Base-by-base conservation (phyloP, 2,797 vertebrate species). In the Micropoecilia bifurca region DNA sequence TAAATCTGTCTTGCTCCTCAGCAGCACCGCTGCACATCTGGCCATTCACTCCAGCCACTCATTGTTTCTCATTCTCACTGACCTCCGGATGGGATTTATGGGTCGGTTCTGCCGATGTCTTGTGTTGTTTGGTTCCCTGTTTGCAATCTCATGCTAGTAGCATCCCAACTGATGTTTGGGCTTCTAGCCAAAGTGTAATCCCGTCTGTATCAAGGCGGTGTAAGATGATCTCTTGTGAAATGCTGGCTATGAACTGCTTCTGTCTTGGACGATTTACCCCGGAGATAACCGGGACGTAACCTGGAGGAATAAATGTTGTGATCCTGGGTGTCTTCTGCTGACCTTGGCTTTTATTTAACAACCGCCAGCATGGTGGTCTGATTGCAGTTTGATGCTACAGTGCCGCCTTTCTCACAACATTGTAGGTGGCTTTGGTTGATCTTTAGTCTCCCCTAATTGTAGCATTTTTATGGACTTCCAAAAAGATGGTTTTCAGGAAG, bases 1-100 rank as follows among this genome's bases (percentile, higher is more conserved):
- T 96, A 95, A 96, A 96, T 93, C 93, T 94, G 95, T 95, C 95
- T 85, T 71, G 45, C 87, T 85, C 79, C 81, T 95, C 94, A 95
- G 88, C 87, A 79, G 86, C 95, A 89, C 95, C 78, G 75, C 79
- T 72, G 43, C 90, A 94, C 95, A 95, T 95, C 93, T 95, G 95
- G 93, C 77, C 83, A 83, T 66, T 86, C 72, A n/a, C 88, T 92
- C 22, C 88, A 88, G 87, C 92, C 92, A 80, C 92, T 91, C 91
- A 83, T 74, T 91, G 90, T 82, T 88, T 86, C 91, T 89, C 90
- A 48, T 91, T 86, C 91, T 90, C 76, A 39, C 80, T 80, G 87
- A 89, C 86, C 84, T 84, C 90, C 18, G 83, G 79, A 73, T 74
- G 76, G 84, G 85, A 91, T 93, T 94, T 93, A 93, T 91, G 88